A percentile compares a stretch with the other conserved stretches of the same genome.
Conservation (phyloP, 2,888 invertebrate genomes). For the Paralinhomoeus sp. region DNA sequence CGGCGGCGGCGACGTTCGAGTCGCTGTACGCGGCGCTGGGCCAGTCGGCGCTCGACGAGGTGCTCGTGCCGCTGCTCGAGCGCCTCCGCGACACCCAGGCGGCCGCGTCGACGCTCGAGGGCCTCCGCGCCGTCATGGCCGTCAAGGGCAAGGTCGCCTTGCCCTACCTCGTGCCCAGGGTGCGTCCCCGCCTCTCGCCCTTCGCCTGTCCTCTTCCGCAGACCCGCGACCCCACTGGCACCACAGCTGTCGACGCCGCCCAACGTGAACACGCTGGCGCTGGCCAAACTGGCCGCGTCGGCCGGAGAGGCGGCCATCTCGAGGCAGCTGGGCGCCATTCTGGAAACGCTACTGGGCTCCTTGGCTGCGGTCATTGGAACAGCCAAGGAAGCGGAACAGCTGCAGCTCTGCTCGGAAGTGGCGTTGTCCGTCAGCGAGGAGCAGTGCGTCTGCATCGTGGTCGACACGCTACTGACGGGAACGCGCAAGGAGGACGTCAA, state of each 20-base stretch:
- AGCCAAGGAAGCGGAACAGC: slow-evolving; percentile 34
- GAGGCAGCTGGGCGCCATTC: slow-evolving; percentile 64
- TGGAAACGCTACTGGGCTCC: slow-evolving; percentile 63
- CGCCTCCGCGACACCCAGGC: slow-evolving; percentile 48
- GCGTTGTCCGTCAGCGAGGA: slow-evolving; percentile 63
- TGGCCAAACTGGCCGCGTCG: slow-evolving; percentile 75
- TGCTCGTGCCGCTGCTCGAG: slow-evolving; percentile 68
- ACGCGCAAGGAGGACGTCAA: slow-evolving; percentile 39
- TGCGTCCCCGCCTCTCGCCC: slow-evolving; percentile 8
- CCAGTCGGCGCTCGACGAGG: slow-evolving; percentile 76
- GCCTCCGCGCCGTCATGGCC: slow-evolving; percentile 83
- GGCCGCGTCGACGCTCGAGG: slow-evolving; percentile 77
- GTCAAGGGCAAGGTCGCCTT: slow-evolving; percentile 74
- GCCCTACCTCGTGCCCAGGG: slow-evolving; percentile 69
- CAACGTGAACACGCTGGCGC: slow-evolving; percentile 40
- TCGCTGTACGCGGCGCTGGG: slow-evolving; percentile 81
- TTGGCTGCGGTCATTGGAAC: slow-evolving; percentile 33
- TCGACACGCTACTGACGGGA: slow-evolving; percentile 59
- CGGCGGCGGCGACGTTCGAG: slow-evolving; percentile 89
- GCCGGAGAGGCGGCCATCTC: slow-evolving; percentile 61
- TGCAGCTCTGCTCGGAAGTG: slow-evolving; percentile 74
- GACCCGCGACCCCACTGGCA: neutral
- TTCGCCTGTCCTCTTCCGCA: neutral
- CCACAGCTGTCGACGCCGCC: neutral
- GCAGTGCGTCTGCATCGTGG: slow-evolving; percentile 57